Evolutionary conservation across 2,113 vertebrate species (phyloP).

Genomic region (Callipepla californica): DNA sequence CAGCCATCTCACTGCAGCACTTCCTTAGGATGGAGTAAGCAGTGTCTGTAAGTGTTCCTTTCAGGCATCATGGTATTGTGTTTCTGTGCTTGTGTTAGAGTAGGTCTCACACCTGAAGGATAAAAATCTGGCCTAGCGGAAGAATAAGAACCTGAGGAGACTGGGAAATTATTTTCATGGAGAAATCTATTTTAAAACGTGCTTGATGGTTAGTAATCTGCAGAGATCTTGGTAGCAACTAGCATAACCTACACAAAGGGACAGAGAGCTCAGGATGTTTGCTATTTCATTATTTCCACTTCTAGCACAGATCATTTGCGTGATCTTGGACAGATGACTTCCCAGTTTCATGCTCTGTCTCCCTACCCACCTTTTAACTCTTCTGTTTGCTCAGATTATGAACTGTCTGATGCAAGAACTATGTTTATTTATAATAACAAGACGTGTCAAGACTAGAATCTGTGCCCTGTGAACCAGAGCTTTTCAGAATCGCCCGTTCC

Average conservation of each 20-base stretch:
- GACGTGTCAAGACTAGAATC: background rate
- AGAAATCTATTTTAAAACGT: background rate
- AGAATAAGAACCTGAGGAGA: background rate
- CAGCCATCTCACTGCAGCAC: background rate
- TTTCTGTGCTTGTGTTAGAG: background rate
- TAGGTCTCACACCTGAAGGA: background rate
- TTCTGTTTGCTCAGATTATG: background rate
- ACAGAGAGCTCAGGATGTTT: background rate
- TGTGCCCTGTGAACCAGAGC: background rate
- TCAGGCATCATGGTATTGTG: rapidly evolving
- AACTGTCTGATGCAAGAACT: background rate
- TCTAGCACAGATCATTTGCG: background rate
- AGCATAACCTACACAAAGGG: background rate
- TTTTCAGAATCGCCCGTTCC: background rate
- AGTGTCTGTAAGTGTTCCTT: background rate
- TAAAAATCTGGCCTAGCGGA: background rate
- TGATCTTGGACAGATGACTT: background rate
- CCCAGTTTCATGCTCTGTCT: background rate
- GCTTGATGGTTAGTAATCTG: background rate
- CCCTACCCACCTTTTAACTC: background rate
- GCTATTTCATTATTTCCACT: background rate
- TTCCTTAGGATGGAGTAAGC: background rate
- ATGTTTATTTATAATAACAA: background rate
- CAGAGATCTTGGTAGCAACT: background rate
- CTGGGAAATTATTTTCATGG: background rate